A percentile compares a stretch with the other conserved stretches of the same genome.
Conservation (phyloP, 2,888 invertebrate genomes). For the Thecocarcelia acutangulata region DNA sequence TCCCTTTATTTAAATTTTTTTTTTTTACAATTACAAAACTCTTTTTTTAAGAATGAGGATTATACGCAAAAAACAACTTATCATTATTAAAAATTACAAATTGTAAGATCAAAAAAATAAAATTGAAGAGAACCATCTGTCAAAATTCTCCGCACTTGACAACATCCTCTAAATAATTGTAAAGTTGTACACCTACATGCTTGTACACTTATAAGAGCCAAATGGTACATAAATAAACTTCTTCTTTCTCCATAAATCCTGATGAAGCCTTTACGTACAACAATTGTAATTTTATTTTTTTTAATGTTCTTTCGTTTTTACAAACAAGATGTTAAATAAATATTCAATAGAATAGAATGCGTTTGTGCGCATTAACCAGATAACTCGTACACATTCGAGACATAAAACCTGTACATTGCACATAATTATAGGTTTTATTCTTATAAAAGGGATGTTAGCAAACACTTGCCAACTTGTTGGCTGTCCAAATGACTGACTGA, state of each 20-base stretch:
- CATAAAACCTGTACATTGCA: not conserved
- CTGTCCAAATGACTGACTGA: constrained; percentile 31
- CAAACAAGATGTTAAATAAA: constrained; percentile 66
- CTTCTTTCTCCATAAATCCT: constrained; percentile 59
- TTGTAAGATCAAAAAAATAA: constrained; percentile 78
- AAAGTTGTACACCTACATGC: constrained; percentile 16
- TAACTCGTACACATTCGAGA: constrained; percentile 32
- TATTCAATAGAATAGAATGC: constrained; percentile 10
- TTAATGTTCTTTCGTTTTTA: constrained; percentile 59
- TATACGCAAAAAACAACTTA: constrained; percentile 74
- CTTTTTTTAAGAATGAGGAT: constrained; percentile 72
- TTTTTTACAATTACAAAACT: constrained; percentile 70
- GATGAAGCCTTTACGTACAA: constrained; percentile 67
- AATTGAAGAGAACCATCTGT: constrained; percentile 80
- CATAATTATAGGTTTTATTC: constrained; percentile 51
- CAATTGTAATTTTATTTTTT: constrained; percentile 62
- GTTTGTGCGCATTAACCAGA: constrained; percentile 35
- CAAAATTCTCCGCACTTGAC: constrained; percentile 77
- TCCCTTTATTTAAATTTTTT: constrained; percentile 75
- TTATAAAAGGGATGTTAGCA: constrained; percentile 55
- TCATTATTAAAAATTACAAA: constrained; percentile 71
- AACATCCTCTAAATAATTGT: constrained; percentile 49
- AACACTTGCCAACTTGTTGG: constrained; percentile 57
- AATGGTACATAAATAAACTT: constrained; percentile 70
- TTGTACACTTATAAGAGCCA: constrained; percentile 65